These are phyloP conservation scores for Bolborhynchus lineola DNA, from an alignment of 2,113 vertebrate genomes.

Conservation along the genomic window DNA sequence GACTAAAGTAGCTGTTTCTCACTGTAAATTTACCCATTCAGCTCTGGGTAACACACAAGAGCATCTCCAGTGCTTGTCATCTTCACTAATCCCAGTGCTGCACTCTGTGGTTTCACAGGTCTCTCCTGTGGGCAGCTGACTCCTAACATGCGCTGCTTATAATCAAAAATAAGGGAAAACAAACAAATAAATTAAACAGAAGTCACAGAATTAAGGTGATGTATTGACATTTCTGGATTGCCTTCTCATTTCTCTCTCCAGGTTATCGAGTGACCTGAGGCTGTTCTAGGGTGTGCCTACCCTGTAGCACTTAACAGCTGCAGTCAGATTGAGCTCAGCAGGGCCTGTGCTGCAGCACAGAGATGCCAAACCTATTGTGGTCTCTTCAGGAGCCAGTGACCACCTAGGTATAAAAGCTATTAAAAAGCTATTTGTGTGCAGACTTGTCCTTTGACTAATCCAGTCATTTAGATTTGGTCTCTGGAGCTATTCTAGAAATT, in stretches of 20 bases:
- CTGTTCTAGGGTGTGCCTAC: rapidly evolving
- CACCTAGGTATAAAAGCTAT: neutral
- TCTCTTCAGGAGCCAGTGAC: neutral
- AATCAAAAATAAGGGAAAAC: neutral
- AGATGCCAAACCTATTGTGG: neutral
- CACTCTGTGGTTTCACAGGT: neutral
- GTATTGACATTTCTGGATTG: neutral
- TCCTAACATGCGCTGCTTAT: rapidly evolving
- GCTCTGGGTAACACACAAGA: neutral
- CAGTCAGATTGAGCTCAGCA: neutral
- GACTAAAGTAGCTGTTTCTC: neutral
- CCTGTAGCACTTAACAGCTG: rapidly evolving
- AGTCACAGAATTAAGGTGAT: neutral
- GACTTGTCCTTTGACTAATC: slow-evolving; percentile 6
- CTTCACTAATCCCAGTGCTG: rapidly evolving
- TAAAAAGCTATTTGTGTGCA: rapidly evolving
- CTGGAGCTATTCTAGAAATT: slow-evolving; percentile 5
- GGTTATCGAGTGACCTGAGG: rapidly evolving
- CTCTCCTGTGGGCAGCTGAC: neutral
- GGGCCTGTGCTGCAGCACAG: neutral
- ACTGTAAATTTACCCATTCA: rapidly evolving
- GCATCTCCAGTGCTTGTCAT: neutral
- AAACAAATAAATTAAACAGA: neutral
- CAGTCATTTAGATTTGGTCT: neutral
- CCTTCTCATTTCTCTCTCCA: neutral